Conservation (phyloP, 2,113 vertebrate genomes). For the Artemisiospiza belli region DNA sequence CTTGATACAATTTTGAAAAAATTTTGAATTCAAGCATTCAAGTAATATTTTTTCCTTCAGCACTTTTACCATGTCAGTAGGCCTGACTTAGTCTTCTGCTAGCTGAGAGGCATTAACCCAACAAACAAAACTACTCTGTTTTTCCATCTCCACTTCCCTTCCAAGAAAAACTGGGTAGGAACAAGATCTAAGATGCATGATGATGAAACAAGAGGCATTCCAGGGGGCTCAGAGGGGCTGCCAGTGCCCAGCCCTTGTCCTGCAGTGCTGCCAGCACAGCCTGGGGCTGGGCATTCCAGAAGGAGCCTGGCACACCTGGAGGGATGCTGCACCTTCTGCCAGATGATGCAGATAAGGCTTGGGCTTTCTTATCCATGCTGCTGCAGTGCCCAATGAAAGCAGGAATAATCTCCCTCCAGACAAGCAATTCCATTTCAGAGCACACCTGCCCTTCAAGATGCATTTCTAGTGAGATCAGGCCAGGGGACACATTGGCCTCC, state of each 20-base stretch:
- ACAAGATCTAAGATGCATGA: background rate
- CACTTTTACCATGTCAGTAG: background rate
- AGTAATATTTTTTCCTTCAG: background rate
- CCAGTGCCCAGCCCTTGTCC: background rate
- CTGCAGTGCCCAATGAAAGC: background rate
- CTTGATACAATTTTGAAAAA: background rate
- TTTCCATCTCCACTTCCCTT: background rate
- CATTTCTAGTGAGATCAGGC: background rate
- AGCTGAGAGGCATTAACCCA: background rate
- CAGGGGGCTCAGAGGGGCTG: background rate
- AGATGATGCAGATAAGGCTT: background rate
- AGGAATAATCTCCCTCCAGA: background rate
- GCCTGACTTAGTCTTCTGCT: background rate
- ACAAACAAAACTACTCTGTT: background rate
- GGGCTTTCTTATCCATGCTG: background rate
- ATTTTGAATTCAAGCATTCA: background rate
- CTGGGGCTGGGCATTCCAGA: background rate
- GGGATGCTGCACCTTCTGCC: background rate
- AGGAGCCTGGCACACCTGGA: background rate
- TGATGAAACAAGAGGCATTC: rapidly evolving
- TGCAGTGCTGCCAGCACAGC: background rate
- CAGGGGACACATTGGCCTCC: background rate
- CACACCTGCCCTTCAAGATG: background rate
- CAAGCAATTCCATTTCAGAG: background rate
- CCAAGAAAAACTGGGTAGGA: background rate